Conservation (phyloP, 2,797 vertebrate genomes). For the Coregonus suidteri region DNA sequence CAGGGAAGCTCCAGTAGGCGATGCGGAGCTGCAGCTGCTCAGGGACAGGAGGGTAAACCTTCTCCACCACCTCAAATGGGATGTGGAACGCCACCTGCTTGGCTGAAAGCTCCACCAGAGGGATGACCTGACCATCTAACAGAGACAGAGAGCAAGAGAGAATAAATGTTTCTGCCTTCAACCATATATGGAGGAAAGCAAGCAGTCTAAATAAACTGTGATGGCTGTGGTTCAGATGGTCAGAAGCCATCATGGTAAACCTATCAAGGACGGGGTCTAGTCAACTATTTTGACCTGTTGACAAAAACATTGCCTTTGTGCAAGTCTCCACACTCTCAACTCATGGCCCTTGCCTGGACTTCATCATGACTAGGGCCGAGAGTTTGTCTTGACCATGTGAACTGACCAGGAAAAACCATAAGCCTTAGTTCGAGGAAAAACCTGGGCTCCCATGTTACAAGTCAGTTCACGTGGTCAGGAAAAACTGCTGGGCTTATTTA, state of each 20-base stretch:
- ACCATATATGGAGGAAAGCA: conserved; percentile 54
- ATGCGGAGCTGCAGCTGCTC: conserved; percentile 97
- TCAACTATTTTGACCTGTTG: conserved; percentile 8
- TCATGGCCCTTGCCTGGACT: conserved; percentile 8
- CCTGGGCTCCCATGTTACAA: neutral
- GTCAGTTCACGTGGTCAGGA: neutral
- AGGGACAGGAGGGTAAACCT: conserved; percentile 97
- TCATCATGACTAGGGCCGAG: neutral
- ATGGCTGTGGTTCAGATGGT: conserved; percentile 31
- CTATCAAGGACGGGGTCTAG: conserved; percentile 15
- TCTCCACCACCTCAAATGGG: conserved; percentile 98
- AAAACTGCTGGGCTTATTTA: neutral
- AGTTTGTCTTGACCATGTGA: no score
- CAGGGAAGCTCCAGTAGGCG: conserved; percentile 98
- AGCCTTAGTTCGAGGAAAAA: neutral
- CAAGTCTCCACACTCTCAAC: neutral
- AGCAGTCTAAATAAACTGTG: conserved; percentile 38
- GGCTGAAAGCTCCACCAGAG: conserved; percentile 95
- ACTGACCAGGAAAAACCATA: neutral
- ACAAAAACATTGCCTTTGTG: conserved; percentile 11
- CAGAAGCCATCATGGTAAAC: conserved; percentile 26
- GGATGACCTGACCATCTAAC: conserved; percentile 94
- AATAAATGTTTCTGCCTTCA: conserved; percentile 25
- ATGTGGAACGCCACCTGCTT: conserved; percentile 99
- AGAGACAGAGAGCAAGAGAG: conserved; percentile 12